Evolutionary conservation across 2,888 invertebrate genomes (phyloP).

Genomic region (Oligia latruncula): DNA sequence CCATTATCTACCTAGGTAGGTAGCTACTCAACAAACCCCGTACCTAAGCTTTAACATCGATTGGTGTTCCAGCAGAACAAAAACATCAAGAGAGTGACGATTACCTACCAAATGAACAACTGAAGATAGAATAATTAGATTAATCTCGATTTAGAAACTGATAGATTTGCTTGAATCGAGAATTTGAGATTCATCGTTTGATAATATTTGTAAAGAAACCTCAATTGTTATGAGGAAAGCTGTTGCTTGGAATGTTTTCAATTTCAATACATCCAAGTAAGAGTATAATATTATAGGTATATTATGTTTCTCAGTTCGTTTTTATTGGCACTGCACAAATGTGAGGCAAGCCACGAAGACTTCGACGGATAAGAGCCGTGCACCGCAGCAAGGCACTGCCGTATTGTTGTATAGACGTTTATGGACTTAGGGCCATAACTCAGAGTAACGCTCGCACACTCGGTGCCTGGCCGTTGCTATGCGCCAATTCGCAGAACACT

Average conservation of each 20-base stretch:
- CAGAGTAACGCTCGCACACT: not conserved
- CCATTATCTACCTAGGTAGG: no score
- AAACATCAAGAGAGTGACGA: no score
- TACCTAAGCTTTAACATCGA: no score
- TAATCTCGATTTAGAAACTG: no score
- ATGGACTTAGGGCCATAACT: slow-evolving; percentile 15
- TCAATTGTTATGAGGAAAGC: no score
- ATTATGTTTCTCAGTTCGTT: not conserved
- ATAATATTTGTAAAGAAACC: no score
- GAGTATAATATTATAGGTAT: not conserved
- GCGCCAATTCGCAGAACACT: slow-evolving; percentile 28
- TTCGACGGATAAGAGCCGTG: not conserved
- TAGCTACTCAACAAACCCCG: no score
- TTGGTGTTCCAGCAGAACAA: no score
- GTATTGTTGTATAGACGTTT: slow-evolving; percentile 18
- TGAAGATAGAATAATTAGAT: no score
- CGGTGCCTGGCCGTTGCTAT: slow-evolving; percentile 2
- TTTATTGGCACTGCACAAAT: slow-evolving; percentile 17
- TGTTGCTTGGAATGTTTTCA: not conserved
- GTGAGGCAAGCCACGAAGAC: slow-evolving; percentile 9
- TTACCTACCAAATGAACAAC: no score
- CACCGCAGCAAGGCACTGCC: not conserved
- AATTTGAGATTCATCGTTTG: no score
- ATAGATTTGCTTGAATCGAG: no score
- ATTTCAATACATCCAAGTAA: not conserved